phyloP scores from a whole-genome alignment of 92 coral and sea anemone species.

The Actinernus sp. region DNA sequence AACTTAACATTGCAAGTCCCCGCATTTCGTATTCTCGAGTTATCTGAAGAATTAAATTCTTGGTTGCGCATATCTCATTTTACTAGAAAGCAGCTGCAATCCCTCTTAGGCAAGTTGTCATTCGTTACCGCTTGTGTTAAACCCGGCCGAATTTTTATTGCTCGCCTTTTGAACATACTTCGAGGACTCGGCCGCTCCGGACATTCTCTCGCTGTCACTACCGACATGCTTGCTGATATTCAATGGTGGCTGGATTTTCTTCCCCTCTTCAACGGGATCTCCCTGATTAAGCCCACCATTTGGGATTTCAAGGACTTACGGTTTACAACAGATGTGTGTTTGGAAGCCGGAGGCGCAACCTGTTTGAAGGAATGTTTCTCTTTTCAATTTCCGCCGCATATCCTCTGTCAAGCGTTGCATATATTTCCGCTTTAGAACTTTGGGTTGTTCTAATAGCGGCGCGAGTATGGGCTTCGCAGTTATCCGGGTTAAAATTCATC shows the following conservation, averaged over 20 bases:
- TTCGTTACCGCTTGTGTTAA: too few species aligned
- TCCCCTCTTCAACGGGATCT: constrained; percentile 25
- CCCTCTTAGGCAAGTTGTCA: constrained; percentile 28
- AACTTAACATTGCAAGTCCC: constrained; percentile 6
- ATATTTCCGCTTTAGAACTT: constrained; percentile 24
- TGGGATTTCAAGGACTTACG: constrained; percentile 19
- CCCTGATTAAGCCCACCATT: constrained; percentile 18
- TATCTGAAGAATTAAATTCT: background rate
- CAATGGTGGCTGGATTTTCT: constrained; percentile 40
- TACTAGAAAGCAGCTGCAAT: constrained; percentile 24
- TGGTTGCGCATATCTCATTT: constrained; percentile 6
- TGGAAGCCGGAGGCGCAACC: constrained; percentile 15
- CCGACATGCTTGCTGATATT: constrained; percentile 30
- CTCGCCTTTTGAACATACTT: constrained; percentile 14
- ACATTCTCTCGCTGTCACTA: constrained; percentile 10
- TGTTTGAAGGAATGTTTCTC: constrained; percentile 9
- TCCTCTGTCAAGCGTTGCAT: background rate
- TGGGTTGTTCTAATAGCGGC: constrained; percentile 3
- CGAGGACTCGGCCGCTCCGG: constrained; percentile 13
- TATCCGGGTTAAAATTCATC: constrained; percentile 11
- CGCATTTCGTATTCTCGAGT: background rate
- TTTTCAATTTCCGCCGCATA: constrained; percentile 7
- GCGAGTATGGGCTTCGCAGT: constrained; percentile 20
- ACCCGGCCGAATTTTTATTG: constrained; percentile 44
- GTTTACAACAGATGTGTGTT: constrained; percentile 15